phyloP scores from a whole-genome alignment of 1,140 invertebrate species.

The Periplaneta americana region DNA sequence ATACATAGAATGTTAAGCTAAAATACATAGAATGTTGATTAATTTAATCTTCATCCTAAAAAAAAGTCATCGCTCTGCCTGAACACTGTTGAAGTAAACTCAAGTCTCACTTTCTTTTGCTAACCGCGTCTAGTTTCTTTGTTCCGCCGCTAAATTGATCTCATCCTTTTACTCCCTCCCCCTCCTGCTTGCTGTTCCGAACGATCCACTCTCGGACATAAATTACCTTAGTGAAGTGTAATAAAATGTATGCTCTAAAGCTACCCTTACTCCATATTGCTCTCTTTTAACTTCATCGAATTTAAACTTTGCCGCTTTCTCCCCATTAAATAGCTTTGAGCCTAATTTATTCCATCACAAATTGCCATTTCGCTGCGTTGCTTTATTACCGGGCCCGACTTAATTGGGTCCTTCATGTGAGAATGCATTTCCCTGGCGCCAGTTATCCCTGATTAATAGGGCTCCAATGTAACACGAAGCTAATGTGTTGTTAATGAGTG shows the following conservation, averaged over 20 bases:
- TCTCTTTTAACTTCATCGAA: neutral
- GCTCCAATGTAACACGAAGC: neutral
- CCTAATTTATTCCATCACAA: neutral
- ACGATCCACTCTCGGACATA: too few relatives aligned
- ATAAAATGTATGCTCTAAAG: neutral
- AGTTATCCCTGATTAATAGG: neutral
- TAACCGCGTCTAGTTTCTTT: too few relatives aligned
- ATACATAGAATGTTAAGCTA: too few relatives aligned
- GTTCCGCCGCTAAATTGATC: too few relatives aligned
- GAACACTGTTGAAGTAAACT: too few relatives aligned
- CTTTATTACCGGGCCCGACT: neutral
- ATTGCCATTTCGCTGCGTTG: neutral
- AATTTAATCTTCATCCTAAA: too few relatives aligned
- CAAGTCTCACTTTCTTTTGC: too few relatives aligned
- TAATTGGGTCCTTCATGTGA: neutral
- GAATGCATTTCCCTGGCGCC: neutral
- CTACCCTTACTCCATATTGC: neutral
- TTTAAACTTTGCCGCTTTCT: neutral
- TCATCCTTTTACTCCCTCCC: too few relatives aligned
- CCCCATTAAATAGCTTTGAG: neutral
- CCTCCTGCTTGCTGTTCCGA: too few relatives aligned
- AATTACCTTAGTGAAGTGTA: neutral
- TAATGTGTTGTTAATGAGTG: neutral
- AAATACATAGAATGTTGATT: too few relatives aligned
- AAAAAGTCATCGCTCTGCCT: too few relatives aligned